A percentile compares a stretch with the other conserved stretches of the same genome.
phyloP scores from a whole-genome alignment of 2,113 vertebrate species.

The Anguilla rostrata region DNA sequence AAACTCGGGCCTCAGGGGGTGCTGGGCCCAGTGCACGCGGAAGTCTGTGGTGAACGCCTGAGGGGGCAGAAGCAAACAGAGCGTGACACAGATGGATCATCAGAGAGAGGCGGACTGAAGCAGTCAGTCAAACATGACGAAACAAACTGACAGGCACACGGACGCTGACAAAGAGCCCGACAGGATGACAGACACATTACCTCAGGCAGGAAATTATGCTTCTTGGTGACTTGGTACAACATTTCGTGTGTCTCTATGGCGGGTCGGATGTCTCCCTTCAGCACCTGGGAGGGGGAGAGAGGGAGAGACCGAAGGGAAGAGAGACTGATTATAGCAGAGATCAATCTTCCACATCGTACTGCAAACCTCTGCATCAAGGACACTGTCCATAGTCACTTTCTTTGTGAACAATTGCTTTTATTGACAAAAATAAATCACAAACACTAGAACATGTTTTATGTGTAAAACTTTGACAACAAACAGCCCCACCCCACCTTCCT shows the following conservation, averaged over 20 bases:
- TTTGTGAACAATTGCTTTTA: too few relatives aligned
- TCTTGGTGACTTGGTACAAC: slow-evolving; percentile 98
- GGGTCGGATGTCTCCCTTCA: slow-evolving; percentile 96
- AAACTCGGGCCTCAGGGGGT: slow-evolving; percentile 96
- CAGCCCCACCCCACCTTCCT: too few relatives aligned
- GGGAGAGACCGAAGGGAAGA: too few relatives aligned
- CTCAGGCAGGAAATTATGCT: slow-evolving; percentile 98
- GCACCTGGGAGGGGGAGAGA: slow-evolving; percentile 71
- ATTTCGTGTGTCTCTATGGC: slow-evolving; percentile 99
- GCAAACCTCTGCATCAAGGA: not conserved
- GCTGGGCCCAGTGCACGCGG: slow-evolving; percentile 97
- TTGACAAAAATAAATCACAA: too few relatives aligned
- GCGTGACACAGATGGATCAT: not conserved
- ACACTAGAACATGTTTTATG: too few relatives aligned
- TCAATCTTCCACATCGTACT: too few relatives aligned
- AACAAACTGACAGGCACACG: not conserved
- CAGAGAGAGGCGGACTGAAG: not conserved
- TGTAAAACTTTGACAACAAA: too few relatives aligned
- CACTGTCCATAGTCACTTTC: too few relatives aligned
- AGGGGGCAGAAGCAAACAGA: slow-evolving; percentile 40
- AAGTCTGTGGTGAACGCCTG: slow-evolving; percentile 99
- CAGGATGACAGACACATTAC: slow-evolving; percentile 58
- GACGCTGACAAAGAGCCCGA: not conserved
- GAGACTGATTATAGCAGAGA: too few relatives aligned
- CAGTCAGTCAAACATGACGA: not conserved